Evolutionary conservation across 2,888 invertebrate genomes (phyloP).

Genomic region (Agrypnus murinus): DNA sequence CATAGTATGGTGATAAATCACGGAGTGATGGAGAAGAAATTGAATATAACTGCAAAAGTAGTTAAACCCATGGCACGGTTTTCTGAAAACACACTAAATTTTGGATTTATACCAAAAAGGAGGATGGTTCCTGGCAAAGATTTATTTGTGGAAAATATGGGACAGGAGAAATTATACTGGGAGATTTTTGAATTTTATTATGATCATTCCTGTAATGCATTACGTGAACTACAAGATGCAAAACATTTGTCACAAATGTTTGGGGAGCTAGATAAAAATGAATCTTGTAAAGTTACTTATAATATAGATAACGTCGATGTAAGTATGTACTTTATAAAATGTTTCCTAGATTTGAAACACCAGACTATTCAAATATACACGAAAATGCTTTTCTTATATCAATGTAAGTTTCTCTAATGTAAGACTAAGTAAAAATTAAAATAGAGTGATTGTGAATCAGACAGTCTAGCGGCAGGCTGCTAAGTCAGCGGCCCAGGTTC

Average conservation of each 20-base stretch:
- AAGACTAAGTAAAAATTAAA: too few species aligned
- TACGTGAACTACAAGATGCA: background rate
- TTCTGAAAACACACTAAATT: conserved; percentile 58
- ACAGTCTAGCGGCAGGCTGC: too few species aligned
- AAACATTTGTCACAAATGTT: conserved; percentile 20
- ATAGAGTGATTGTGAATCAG: too few species aligned
- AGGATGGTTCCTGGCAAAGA: conserved; percentile 51
- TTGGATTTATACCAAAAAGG: conserved; percentile 60
- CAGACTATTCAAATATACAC: too few species aligned
- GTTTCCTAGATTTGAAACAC: too few species aligned
- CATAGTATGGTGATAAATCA: conserved; percentile 50
- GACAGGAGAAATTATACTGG: conserved; percentile 58
- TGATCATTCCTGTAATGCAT: conserved; percentile 40
- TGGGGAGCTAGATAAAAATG: conserved; percentile 20
- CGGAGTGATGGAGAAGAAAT: conserved; percentile 28
- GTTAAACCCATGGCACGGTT: conserved; percentile 54
- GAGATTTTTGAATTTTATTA: conserved; percentile 62
- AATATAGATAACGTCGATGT: background rate
- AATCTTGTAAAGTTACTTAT: conserved; percentile 12
- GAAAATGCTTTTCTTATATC: too few species aligned
- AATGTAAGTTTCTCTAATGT: too few species aligned
- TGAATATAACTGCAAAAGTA: conserved; percentile 41
- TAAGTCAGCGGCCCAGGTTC: too few species aligned
- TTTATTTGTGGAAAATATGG: conserved; percentile 59
- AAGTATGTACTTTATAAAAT: background rate